These are phyloP conservation scores for Aldrovandia affinis DNA, from an alignment of 2,797 vertebrate species.

Conservation along the genomic window DNA sequence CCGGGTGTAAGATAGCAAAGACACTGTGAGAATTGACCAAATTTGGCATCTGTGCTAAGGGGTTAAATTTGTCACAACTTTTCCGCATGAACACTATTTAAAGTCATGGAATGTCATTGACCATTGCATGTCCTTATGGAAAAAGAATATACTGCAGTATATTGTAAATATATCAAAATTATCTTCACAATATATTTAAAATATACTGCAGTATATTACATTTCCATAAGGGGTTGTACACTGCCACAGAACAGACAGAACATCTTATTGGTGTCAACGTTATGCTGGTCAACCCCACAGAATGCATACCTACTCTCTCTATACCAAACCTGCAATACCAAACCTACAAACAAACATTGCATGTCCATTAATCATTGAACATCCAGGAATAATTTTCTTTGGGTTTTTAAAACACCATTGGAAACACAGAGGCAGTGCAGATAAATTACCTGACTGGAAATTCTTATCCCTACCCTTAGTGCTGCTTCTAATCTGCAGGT, in stretches of 20 bases:
- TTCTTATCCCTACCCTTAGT: neutral
- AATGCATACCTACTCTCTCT: neutral
- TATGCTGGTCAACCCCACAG: neutral
- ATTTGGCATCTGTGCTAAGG: too few species aligned
- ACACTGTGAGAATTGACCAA: too few species aligned
- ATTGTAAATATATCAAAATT: too few species aligned
- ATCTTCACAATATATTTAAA: too few species aligned
- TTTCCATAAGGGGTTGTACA: too few species aligned
- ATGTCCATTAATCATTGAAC: neutral
- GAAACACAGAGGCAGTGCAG: conserved; percentile 7
- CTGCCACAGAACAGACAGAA: neutral
- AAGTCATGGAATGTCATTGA: too few species aligned
- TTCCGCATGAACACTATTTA: too few species aligned
- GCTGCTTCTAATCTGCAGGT: conserved; percentile 4
- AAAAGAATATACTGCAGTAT: too few species aligned
- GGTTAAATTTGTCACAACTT: too few species aligned
- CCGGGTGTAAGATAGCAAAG: too few species aligned
- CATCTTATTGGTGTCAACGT: neutral
- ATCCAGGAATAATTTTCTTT: neutral
- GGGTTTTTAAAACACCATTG: conserved; percentile 7
- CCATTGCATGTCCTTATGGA: too few species aligned
- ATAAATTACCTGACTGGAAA: conserved; percentile 11
- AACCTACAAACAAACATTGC: neutral
- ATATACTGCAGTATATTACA: too few species aligned
- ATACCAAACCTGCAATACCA: neutral